These are phyloP conservation scores for Trilocha varians DNA, from an alignment of 2,888 invertebrate species.

Conservation along the genomic window DNA sequence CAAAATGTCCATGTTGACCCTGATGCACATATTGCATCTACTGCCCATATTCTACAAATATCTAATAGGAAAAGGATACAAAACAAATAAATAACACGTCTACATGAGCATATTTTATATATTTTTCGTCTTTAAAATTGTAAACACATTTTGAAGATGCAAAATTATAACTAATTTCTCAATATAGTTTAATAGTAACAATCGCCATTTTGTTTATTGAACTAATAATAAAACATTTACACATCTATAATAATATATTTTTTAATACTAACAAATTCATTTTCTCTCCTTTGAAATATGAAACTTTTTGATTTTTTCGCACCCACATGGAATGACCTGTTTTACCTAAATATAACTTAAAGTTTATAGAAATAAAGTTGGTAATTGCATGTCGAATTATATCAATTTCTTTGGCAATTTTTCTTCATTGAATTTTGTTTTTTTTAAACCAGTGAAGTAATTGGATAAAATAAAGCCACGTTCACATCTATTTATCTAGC, in stretches of 20 bases:
- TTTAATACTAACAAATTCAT: constrained; percentile 71
- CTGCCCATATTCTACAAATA: too few relatives aligned
- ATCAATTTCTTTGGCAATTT: constrained; percentile 71
- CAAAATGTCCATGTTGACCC: too few relatives aligned
- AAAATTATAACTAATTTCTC: constrained; percentile 73
- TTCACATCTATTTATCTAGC: constrained; percentile 37
- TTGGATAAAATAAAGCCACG: background rate
- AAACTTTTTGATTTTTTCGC: constrained; percentile 41
- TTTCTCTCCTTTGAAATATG: constrained; percentile 46
- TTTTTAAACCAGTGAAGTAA: background rate
- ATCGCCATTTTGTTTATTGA: constrained; percentile 62
- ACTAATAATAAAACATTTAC: constrained; percentile 72
- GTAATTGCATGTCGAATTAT: constrained; percentile 33
- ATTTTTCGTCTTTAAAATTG: constrained; percentile 70
- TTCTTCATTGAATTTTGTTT: too few relatives aligned
- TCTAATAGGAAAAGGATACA: too few relatives aligned
- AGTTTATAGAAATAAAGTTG: constrained; percentile 41
- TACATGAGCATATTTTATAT: constrained; percentile 74
- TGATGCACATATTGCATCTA: too few relatives aligned
- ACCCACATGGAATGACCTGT: constrained; percentile 64
- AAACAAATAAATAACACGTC: constrained; percentile 5
- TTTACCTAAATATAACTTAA: constrained; percentile 30
- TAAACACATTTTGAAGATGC: constrained; percentile 74
- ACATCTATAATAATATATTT: constrained; percentile 72
- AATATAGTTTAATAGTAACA: constrained; percentile 72